Evolutionary conservation across 2,113 vertebrate genomes (phyloP).

Genomic region (Pluvialis apricaria): DNA sequence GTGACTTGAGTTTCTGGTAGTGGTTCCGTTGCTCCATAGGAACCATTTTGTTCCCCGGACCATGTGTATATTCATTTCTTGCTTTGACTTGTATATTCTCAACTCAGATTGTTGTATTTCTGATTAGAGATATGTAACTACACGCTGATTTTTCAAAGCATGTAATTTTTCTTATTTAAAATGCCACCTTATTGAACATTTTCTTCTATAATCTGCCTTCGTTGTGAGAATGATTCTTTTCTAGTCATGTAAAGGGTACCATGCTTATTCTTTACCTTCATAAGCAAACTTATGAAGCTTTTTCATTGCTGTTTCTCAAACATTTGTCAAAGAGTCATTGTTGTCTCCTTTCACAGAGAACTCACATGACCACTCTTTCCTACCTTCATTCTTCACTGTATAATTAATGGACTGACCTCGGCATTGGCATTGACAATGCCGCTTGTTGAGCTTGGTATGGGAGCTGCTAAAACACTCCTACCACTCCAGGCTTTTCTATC

Average conservation of each 20-base stretch:
- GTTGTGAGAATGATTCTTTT: background rate
- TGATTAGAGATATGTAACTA: background rate
- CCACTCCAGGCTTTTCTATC: background rate
- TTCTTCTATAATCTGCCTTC: background rate
- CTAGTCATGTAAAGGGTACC: background rate
- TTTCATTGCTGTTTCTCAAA: background rate
- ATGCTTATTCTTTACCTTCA: background rate
- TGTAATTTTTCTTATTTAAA: background rate
- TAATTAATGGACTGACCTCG: background rate
- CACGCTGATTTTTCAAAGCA: background rate
- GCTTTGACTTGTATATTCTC: background rate
- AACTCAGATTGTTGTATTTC: background rate
- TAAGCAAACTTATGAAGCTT: background rate
- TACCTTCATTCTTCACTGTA: background rate
- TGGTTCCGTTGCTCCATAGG: background rate
- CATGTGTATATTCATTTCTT: background rate
- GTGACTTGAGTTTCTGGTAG: background rate
- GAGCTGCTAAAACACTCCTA: background rate
- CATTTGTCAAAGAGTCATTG: background rate
- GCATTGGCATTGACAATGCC: background rate
- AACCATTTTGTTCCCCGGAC: accelerated
- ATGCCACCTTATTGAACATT: background rate
- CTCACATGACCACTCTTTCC: background rate
- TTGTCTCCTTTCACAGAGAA: background rate
- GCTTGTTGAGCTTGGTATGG: background rate